Base-by-base conservation (phyloP, 2,888 invertebrate species). In the Melipona beecheii region DNA sequence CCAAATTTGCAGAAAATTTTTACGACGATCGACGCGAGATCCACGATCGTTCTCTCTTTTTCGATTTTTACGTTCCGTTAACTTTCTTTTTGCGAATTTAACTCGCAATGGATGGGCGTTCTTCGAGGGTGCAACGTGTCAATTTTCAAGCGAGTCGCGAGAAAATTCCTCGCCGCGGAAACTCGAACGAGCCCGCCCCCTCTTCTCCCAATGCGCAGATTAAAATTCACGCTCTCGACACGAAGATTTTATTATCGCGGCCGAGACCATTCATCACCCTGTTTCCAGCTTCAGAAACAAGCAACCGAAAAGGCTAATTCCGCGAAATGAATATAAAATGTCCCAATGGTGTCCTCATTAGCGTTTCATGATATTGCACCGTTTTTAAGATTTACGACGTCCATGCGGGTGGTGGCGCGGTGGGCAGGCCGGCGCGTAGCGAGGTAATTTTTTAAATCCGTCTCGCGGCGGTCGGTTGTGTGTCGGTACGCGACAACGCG, bases 331-430 rank as follows among this genome's bases (percentile, higher is more conserved):
- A 90, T 89, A 90, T 84, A 90, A 88, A 89, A 86, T 86, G 89
- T 89, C 89, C 86, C 87, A 89, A 88, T 90, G 89, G 87, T 84
- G 78, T 87, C 80, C 86, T 86, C 85, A 87, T 90, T 90, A 87
- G 84, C 83, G 84, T 87, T 90, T 86, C 86, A 90, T 89, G 87
- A 86, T 88, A 90, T 85, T 88, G 86, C 84, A 86, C 83, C 85
- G 87, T 86, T 89, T 87, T 85, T 80, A 87, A 82, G 87, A 89
- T 87, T 89, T 89, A 87, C 74, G 75, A 17, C 60, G 66, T 73
- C 79, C 74, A 75, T 74, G 84, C 81, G 81, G 81, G 71, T 77
- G 82, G 80, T 78, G 75, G 84, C 17, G 52, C 19, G 52, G 52
- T 4, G 27, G 81, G 74, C 82, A 83, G 31, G 31, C 73, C 65